These are phyloP conservation scores for Mormyrus lacerda DNA, from an alignment of 2,113 vertebrate species.

Conservation along the genomic window DNA sequence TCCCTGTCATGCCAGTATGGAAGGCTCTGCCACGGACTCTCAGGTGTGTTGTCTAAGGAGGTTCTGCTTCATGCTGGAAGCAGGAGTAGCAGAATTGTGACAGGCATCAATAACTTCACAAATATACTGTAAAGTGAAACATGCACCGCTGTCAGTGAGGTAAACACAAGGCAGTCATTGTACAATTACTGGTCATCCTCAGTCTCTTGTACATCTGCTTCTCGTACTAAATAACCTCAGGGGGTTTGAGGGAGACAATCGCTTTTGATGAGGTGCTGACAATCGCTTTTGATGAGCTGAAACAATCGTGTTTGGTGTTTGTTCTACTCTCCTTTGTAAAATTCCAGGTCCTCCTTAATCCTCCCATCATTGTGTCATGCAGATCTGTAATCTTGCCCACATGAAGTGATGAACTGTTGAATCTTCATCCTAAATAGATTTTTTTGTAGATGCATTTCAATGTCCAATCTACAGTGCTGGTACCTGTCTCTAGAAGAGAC, in stretches of 20 bases:
- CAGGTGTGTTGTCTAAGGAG: constrained; percentile 58
- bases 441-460: background rate
- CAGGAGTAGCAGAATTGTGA: background rate
- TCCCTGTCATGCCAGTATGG: constrained; percentile 89
- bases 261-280: background rate
- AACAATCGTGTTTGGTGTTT: background rate
- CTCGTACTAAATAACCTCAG: background rate
- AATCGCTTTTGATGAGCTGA: background rate
- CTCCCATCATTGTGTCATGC: background rate
- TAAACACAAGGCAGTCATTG: background rate
- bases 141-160: background rate
- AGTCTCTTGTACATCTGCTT: background rate
- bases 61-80: background rate
- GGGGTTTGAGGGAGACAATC: background rate
- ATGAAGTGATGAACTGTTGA: background rate
- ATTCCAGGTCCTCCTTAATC: background rate
- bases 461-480: background rate
- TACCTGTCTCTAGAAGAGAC: background rate
- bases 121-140: background rate
- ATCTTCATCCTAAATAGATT: background rate
- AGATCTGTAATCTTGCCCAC: background rate
- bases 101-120: background rate
- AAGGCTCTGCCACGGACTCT: constrained; percentile 82
- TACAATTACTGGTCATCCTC: background rate
- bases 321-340: background rate